A percentile compares a stretch with the other conserved stretches of the same genome.
These are phyloP conservation scores for Chelonus insularis DNA, from an alignment of 1,140 invertebrate species.

Conservation along the genomic window DNA sequence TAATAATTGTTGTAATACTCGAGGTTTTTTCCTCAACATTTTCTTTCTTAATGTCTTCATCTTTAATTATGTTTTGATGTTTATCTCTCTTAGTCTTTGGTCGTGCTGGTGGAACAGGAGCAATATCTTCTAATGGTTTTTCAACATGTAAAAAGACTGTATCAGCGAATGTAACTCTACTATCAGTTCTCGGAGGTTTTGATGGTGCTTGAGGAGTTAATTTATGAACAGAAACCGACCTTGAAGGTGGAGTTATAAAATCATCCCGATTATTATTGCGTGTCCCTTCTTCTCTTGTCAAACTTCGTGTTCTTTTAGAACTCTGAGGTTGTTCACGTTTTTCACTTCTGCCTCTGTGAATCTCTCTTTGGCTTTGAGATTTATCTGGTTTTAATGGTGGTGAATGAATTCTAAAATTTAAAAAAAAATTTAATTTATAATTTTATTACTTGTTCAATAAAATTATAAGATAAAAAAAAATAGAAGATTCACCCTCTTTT, in stretches of 20 bases:
- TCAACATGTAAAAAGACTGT: constrained; percentile 34
- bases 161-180: constrained; percentile 52
- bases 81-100: constrained; percentile 34
- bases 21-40: constrained; percentile 4
- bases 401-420: constrained; percentile 40
- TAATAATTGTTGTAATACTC: constrained; percentile 11
- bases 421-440: constrained; percentile 1
- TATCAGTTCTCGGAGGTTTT: constrained; percentile 47
- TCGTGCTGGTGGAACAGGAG: constrained; percentile 34
- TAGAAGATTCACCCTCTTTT: constrained; percentile 61
- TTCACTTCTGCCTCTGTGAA: constrained; percentile 46
- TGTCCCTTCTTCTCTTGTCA: constrained; percentile 50
- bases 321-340: constrained; percentile 50
- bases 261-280: constrained; percentile 27
- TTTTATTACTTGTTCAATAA: too few species aligned
- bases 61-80: constrained; percentile 23
- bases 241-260: constrained; percentile 28
- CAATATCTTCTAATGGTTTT: constrained; percentile 27
- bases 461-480: not conserved
- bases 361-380: constrained; percentile 52
- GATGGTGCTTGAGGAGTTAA: constrained; percentile 22
- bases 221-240: constrained; percentile 44
- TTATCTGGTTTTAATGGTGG: constrained; percentile 45
- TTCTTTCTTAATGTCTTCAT: constrained; percentile 23
- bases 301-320: constrained; percentile 50